Evolutionary conservation across 2,888 invertebrate species (phyloP), one percentile per base, ranked within the genome.

Genomic region (Cheilosia pagana): DNA sequence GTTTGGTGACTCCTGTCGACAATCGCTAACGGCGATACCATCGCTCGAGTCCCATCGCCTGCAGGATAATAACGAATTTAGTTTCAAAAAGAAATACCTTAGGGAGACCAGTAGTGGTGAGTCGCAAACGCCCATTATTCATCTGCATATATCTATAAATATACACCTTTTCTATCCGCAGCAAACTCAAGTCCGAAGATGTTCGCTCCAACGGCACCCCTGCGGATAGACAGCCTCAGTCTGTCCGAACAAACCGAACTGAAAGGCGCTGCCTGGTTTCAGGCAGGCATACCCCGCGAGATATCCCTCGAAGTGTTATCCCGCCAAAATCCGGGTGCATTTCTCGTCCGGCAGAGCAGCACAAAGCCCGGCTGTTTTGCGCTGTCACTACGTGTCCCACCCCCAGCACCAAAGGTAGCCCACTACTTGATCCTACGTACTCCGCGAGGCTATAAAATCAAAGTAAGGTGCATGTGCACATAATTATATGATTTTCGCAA

Each of bases 281-380:
- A 98, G 92, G 98, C 98, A 63, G 98, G 98, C 19, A 98, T 98
- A 89, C 98, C 98, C 8, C 94, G 98, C 93, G 98, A 95, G 92
- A 98, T 98, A 89, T 98, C 98, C 10, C 93, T 98, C 88, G 98
- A 98, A 92, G 97, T 98, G 88, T 93, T 99, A 87, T 94, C 95
- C 86, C 95, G 96, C 87, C 97, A 98, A 92, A 96, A 96, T 87
- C 96, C 98, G 82, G 99, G 99, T 74, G 96, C 98, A 59, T 99
- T 99, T 93, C 95, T 99, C 93, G 98, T 99, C 83, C 95, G 99
- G 78, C 97, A 97, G 92, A 97, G 97, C 91, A 97, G 97, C 87
- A 98, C 97, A 88, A 98, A 98, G 92, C 95, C 96, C 0, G 98
- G 98, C 81, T 98, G 98, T 93, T 98, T 96, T 91, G 98, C 98